Evolutionary conservation across 2,113 vertebrate species (phyloP).

Genomic region (Corythaeola cristata): DNA sequence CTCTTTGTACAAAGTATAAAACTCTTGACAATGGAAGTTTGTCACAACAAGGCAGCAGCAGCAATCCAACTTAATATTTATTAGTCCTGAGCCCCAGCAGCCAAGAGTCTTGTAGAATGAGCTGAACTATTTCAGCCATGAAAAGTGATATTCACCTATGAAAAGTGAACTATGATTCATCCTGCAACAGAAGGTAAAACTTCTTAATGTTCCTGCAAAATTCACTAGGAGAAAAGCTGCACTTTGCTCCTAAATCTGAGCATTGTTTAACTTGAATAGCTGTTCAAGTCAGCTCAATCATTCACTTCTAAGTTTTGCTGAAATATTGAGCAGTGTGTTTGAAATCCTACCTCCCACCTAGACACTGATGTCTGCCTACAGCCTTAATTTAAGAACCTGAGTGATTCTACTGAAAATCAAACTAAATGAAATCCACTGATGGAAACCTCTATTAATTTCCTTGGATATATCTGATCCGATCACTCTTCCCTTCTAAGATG

Average conservation of each 20-base stretch:
- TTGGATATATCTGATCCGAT: background rate
- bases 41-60: background rate
- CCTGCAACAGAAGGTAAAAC: background rate
- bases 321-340: background rate
- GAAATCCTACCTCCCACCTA: constrained; percentile 13
- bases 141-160: background rate
- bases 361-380: background rate
- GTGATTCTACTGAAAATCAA: background rate
- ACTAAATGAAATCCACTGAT: background rate
- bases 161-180: background rate
- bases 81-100: background rate
- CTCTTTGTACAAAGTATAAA: background rate
- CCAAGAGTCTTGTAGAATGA: background rate
- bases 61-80: background rate
- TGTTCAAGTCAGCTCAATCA: background rate
- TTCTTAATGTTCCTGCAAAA: background rate
- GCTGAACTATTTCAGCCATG: background rate
- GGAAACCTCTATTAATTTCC: background rate
- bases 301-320: background rate
- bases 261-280: background rate
- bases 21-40: background rate
- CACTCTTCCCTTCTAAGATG: background rate
- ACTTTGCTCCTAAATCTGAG: background rate
- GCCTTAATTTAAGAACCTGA: background rate
- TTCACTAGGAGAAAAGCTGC: background rate